Conservation (phyloP, 1,140 invertebrate genomes). For the Bombus breviceps region DNA sequence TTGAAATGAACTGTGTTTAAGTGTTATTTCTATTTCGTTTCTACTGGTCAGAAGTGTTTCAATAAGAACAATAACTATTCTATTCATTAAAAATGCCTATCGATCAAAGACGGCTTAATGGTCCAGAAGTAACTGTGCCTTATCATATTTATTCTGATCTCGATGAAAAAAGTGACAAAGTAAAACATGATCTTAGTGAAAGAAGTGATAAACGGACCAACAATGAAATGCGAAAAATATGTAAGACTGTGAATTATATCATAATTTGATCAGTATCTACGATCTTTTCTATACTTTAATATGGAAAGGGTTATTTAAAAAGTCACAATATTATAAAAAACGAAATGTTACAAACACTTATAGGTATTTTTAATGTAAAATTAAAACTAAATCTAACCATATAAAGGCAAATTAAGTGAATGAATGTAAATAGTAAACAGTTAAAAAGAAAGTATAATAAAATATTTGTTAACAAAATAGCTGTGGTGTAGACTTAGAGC, state of each 20-base stretch:
- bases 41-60: neutral
- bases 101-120: conserved; percentile 83
- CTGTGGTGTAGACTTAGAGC: too few species aligned
- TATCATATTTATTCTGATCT: conserved; percentile 81
- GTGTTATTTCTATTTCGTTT: neutral
- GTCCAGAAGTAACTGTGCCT: conserved; percentile 82
- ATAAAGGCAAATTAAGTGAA: neutral
- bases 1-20: neutral
- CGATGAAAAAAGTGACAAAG: conserved; percentile 66
- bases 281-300: too few species aligned
- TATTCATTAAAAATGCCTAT: conserved; percentile 79
- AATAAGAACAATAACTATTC: neutral
- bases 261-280: neutral
- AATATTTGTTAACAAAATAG: too few species aligned
- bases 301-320: too few species aligned
- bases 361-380: too few species aligned
- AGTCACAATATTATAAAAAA: too few species aligned
- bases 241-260: conserved; percentile 78
- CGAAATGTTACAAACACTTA: too few species aligned
- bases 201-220: conserved; percentile 81
- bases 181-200: conserved; percentile 68
- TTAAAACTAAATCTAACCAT: too few species aligned
- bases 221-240: conserved; percentile 83
- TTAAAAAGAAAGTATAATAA: too few species aligned
- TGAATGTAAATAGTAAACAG: too few species aligned